A percentile compares a stretch with the other conserved stretches of the same genome.
These are phyloP conservation scores for Philotrypesis tridentata DNA, from an alignment of 1,140 invertebrate genomes.

Conservation along the genomic window DNA sequence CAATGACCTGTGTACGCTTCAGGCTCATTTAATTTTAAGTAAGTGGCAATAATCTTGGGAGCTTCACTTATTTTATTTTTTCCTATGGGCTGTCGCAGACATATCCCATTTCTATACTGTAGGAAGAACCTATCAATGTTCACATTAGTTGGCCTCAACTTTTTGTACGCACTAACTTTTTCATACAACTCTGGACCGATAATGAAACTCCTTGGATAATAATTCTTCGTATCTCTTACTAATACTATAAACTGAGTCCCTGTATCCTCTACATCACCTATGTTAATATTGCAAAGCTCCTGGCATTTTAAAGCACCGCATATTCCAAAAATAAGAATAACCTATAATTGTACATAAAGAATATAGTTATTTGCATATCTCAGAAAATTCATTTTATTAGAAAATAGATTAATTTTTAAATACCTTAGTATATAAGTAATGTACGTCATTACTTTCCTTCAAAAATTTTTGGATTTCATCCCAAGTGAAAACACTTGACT, in stretches of 20 bases:
- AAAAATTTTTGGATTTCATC: no score
- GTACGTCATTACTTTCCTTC: no score
- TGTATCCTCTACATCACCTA: background rate
- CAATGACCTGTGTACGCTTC: constrained; percentile 40
- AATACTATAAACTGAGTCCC: background rate
- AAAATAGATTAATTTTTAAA: no score
- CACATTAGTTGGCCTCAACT: no score
- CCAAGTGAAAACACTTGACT: no score
- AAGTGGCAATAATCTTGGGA: background rate
- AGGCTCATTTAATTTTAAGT: constrained; percentile 4
- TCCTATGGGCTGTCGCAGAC: no score
- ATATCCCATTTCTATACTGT: no score
- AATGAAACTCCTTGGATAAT: background rate
- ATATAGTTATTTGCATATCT: no score
- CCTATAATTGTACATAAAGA: background rate
- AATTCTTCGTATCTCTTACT: constrained; percentile 21
- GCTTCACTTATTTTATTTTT: constrained; percentile 18
- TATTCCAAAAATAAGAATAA: constrained; percentile 24
- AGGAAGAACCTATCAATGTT: no score
- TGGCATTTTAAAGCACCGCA: background rate
- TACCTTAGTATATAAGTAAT: background rate
- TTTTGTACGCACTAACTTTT: no score
- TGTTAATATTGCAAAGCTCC: constrained; percentile 3
- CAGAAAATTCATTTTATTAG: no score
- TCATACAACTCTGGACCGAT: constrained; percentile 10